Percentiles rank a stretch among this genome's conserved stretches.
Conservation (phyloP, 2,113 vertebrate species). For the Sigmodon hispidus region DNA sequence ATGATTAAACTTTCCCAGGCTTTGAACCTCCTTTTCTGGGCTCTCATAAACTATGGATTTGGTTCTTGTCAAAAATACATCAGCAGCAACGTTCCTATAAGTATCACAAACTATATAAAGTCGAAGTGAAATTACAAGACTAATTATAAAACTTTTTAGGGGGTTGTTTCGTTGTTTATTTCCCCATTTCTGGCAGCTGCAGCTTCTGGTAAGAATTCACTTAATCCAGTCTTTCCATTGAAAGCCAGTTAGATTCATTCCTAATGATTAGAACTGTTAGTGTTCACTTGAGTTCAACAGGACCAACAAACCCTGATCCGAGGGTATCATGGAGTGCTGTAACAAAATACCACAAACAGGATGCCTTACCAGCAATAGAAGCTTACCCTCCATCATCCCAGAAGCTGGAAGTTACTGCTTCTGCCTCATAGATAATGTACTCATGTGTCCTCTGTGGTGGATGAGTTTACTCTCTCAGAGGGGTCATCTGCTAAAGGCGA, state of each 20-base stretch:
- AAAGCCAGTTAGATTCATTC: constrained; percentile 9
- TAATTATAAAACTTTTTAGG: not conserved
- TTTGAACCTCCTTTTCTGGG: constrained; percentile 16
- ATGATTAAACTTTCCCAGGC: constrained; percentile 5
- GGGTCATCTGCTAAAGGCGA: not conserved
- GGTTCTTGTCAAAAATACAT: not conserved
- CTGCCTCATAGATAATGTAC: not conserved
- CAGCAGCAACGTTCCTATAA: not conserved
- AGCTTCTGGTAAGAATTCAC: constrained; percentile 25
- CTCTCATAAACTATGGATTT: constrained; percentile 16
- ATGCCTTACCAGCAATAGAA: not conserved
- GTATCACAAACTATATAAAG: not conserved
- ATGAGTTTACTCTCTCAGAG: not conserved
- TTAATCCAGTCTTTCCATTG: not conserved
- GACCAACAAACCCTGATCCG: constrained; percentile 11
- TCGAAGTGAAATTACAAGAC: not conserved
- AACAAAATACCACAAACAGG: not conserved
- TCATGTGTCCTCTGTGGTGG: not conserved
- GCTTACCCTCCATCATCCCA: no score
- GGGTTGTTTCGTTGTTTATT: not conserved
- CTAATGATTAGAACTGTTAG: not conserved
- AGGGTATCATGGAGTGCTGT: no score
- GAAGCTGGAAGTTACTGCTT: no score
- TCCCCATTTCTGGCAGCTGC: not conserved
- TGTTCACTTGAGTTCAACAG: not conserved